Base-by-base conservation (phyloP, 1,140 invertebrate genomes). In the Archegozetes longisetosus region DNA sequence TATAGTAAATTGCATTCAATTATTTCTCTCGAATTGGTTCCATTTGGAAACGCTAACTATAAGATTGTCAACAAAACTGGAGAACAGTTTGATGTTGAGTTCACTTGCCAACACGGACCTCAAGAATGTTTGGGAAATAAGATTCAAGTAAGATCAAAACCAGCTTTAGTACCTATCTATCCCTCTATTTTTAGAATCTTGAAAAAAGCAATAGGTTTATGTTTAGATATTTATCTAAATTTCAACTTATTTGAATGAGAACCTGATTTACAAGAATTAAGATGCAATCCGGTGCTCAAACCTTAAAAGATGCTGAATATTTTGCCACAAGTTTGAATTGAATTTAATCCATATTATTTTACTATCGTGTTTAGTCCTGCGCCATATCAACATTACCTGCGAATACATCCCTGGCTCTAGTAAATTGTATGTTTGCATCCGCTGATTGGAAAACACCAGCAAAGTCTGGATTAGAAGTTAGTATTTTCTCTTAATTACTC, bases 21-120 rank as follows among this genome's bases (percentile, higher is more conserved):
- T n/a, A 70, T 77, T 64, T 61, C 70, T 26, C 57, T 74, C 1
- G 64, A 67, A 17, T 52, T 72, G 64, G 74, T 90, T 61, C 89
- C 91, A 28, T 94, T 88, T 78, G 91, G 91, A 24, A 93, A 94
- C 78, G 89, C 89, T 26, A 29, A 74, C 17, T 22, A 20, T 4
- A 55, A 13, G 2, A 9, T 27, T 40, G 17, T 40, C 17, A 40
- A 40, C 17, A 40, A 17, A 40, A 40, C 6, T 13, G 20, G 13
- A 12, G 9, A 12, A 12, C 13, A 52, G 17, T 48, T 23, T 51
- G 24, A 9, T 58, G n/a, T 51, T 2, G 3, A 12, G n/a, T 60
- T 46, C 29, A 53, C 2, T 9, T 60, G 58, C 53, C 58, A 60
- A 47, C 58, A 60, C 26, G 58, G 58, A 12, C 9, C 25, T 20